Evolutionary conservation across 2,888 invertebrate species (phyloP), one percentile per base, ranked within the genome.

Genomic region (Eumacrocentrus americanus): DNA sequence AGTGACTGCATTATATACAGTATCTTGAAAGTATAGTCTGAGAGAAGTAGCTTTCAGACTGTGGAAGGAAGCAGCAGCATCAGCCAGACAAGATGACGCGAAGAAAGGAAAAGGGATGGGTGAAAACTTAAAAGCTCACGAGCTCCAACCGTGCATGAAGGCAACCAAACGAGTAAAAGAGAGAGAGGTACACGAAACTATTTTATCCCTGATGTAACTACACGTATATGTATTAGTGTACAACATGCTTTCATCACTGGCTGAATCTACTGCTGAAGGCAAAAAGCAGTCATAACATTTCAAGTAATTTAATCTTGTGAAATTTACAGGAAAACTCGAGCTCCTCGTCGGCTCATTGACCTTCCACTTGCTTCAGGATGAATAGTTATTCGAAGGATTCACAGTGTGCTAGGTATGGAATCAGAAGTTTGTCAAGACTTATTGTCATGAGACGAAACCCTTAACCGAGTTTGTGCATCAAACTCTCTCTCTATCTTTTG

Each of bases 31-130:
- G n/a, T n/a, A n/a, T n/a, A n/a, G 29, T 29, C 29, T 29, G 9
- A 29, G 29, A 4, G 22, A 48, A 54, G 60, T 58, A 55, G 57
- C 53, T 53, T 52, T 52, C 14, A 52, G 23, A 52, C 6, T 18
- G 38, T 52, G 23, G 61, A 64, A 62, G 53, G 44, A 54, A 61
- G 57, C 38, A 25, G 57, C 58, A 58, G 48, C 53, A 55, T 18
- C 23, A 46, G 59, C 38, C 44, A 54, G 57, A 44, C 55, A 40
- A 55, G 57, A 54, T 44, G 54, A 44, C 52, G 62, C 58, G 50
- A 51, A 58, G 48, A 46, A 46, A 56, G 62, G 52, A 61, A 62
- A 56, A 63, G 51, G 37, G 37, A 48, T 50, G 54, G 35, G 44
- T 29, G 44, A 38, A 20, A 61, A 52, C 54, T 54, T 54, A 55